Base-by-base conservation (phyloP, 2,113 vertebrate species). In the Pygoscelis adeliae region DNA sequence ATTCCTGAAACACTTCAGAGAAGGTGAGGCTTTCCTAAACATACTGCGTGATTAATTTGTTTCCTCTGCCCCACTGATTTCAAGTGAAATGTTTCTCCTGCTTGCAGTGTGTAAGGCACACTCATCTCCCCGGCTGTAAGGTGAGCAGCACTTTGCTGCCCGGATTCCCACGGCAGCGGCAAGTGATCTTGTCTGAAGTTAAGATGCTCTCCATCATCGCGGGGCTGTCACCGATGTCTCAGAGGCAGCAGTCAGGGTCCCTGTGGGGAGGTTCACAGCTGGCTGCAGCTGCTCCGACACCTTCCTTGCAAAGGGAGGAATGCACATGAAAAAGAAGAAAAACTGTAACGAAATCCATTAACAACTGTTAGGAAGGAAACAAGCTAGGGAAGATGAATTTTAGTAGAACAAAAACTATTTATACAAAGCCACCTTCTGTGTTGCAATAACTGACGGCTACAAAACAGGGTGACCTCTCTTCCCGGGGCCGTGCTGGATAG, bases 241-340 rank as follows among this genome's bases (percentile, higher is more conserved):
- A 32, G 93, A 66, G 73, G 86, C 91, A 83, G 83, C 86, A 83
- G 83, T n/a, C 77, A 29, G 73, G 49, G 30, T 62, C 66, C 66
- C 58, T 1, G 2, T 38, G 83, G 83, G 86, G 78, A 73, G 36
- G 52, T 29, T 94, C 81, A 86, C 96, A 97, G 93, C 86, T 94
- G 96, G 56, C 84, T 95, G 92, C 96, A 90, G 93, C 95, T 96
- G 96, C 81, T 94, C 56, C 3, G 1, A 29, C 10, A 15, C 77
- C 46, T 95, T 87, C 62, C 58, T 90, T 1, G 0, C 27, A 5
- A 52, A 90, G 47, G 11, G 62, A 85, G 87, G 66, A 91, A 87
- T 49, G 81, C 10, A 2, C 44, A 8, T 56, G 46, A 61, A 77
- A 95, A 88, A 71, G 32, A 61, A 83, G 69, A 52, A 89, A 42